These are phyloP conservation scores for Rhabdophis nuchalis DNA, from an alignment of 2,797 vertebrate genomes.

Conservation along the genomic window DNA sequence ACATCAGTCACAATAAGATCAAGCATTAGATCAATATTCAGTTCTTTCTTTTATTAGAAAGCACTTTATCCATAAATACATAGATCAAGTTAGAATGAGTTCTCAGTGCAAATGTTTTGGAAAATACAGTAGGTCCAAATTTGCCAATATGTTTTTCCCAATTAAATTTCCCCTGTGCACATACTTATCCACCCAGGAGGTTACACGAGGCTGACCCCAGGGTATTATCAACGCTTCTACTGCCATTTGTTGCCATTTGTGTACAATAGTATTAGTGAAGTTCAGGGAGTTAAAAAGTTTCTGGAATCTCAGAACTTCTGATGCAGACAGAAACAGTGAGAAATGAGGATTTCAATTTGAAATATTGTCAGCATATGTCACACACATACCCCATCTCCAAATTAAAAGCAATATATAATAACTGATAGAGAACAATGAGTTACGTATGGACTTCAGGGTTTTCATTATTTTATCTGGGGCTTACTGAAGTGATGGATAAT, in stretches of 20 bases:
- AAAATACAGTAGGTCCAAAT: not conserved
- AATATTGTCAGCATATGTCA: not conserved
- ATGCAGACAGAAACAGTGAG: not conserved
- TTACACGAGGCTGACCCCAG: too few species aligned
- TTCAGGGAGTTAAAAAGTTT: not conserved
- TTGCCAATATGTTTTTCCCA: too few species aligned
- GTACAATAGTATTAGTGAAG: not conserved
- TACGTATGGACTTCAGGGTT: not conserved
- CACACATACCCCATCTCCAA: not conserved
- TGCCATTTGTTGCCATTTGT: not conserved
- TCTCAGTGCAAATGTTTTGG: not conserved
- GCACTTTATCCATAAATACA: constrained; percentile 10
- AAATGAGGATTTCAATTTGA: not conserved
- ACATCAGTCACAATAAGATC: constrained; percentile 9
- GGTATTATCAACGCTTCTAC: too few species aligned
- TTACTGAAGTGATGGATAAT: not conserved
- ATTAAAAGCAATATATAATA: not conserved
- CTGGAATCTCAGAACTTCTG: not conserved
- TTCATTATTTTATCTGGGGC: not conserved
- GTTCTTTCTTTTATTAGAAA: constrained; percentile 25
- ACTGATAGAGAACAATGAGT: not conserved
- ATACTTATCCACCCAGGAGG: too few species aligned
- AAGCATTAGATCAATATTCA: not conserved
- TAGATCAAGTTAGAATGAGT: not conserved
- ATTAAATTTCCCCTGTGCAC: not conserved